A percentile compares a stretch with the other conserved stretches of the same genome.
phyloP scores from a whole-genome alignment of 2,797 vertebrate genomes.

The Thripadectes ignobilis region DNA sequence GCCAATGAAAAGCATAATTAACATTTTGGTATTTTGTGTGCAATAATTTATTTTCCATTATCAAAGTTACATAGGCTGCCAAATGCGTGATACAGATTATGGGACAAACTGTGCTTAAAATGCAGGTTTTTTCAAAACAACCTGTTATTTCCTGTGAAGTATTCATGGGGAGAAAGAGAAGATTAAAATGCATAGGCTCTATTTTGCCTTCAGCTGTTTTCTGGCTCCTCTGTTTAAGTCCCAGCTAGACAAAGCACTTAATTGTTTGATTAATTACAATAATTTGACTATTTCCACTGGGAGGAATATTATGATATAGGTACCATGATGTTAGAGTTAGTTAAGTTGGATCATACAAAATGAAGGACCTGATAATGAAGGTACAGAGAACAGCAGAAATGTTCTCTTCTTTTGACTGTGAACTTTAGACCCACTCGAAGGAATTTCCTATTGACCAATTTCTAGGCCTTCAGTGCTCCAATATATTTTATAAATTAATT shows the following conservation, averaged over 20 bases:
- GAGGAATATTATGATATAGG: not conserved
- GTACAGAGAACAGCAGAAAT: not conserved
- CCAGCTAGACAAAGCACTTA: conserved; percentile 4
- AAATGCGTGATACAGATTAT: not conserved
- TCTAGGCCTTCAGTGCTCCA: not conserved
- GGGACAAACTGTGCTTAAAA: conserved; percentile 2
- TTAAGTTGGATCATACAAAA: not conserved
- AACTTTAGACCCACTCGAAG: not conserved
- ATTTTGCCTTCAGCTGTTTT: conserved; percentile 15
- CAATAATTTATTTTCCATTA: not conserved
- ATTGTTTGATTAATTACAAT: conserved; percentile 30
- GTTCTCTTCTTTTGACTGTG: not conserved
- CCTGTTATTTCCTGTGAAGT: not conserved
- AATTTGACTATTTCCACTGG: not conserved
- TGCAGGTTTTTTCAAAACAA: not conserved
- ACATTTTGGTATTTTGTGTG: not conserved
- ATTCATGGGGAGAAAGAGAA: not conserved
- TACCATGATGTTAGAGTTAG: not conserved
- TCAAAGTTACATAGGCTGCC: not conserved
- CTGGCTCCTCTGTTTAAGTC: not conserved
- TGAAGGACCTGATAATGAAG: not conserved
- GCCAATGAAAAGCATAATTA: conserved; percentile 28
- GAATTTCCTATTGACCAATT: not conserved
- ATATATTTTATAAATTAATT: not conserved
- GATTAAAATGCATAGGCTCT: not conserved